A percentile compares a stretch with the other conserved stretches of the same genome.
Conservation (phyloP, 2,888 invertebrate genomes). For the Metellina segmentata region DNA sequence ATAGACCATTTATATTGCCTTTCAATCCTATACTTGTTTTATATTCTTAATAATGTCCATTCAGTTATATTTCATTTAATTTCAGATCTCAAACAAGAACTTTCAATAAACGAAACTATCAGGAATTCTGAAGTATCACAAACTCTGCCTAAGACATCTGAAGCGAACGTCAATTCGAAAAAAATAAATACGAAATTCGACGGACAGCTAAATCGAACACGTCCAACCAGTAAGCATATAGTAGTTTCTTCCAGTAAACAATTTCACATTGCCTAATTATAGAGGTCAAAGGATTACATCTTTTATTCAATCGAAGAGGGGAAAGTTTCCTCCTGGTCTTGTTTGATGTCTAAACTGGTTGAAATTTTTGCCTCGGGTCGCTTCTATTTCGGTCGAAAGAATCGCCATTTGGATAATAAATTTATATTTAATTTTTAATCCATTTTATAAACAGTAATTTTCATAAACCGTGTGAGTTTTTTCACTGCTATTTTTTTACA, state of each 20-base stretch:
- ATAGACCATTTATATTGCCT: no score
- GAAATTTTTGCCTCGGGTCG: neutral
- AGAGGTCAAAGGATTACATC: neutral
- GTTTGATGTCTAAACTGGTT: neutral
- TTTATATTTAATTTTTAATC: neutral
- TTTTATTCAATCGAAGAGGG: neutral
- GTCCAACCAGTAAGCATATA: conserved; percentile 38
- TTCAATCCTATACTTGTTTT: no score
- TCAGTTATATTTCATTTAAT: no score
- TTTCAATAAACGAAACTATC: conserved; percentile 78
- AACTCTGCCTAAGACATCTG: conserved; percentile 40
- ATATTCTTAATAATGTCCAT: no score
- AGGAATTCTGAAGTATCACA: conserved; percentile 51
- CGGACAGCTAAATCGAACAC: conserved; percentile 15
- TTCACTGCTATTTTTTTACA: no score
- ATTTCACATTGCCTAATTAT: neutral
- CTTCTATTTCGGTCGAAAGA: neutral
- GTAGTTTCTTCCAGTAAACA: neutral
- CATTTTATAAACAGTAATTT: neutral
- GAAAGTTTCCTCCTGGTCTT: neutral
- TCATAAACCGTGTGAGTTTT: no score
- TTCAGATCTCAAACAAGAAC: conserved; percentile 87
- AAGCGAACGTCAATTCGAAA: conserved; percentile 44
- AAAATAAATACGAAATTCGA: conserved; percentile 47
- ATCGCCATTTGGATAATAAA: neutral